A percentile compares a stretch with the other conserved stretches of the same genome.
Evolutionary conservation across 1,140 invertebrate genomes (phyloP).

Genomic region (Drosophila prosaltans): DNA sequence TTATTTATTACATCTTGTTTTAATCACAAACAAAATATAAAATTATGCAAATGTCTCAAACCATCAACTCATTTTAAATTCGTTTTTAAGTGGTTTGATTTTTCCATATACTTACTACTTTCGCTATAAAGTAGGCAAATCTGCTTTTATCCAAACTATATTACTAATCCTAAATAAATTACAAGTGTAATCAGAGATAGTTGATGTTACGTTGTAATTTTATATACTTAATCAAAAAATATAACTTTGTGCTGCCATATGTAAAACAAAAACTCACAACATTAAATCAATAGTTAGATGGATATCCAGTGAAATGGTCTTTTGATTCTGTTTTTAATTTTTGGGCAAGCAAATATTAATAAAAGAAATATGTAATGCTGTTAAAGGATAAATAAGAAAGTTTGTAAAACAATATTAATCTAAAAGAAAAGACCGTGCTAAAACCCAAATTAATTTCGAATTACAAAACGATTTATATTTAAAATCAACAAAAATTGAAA

Average conservation of each 20-base stretch:
- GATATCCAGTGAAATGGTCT: not conserved
- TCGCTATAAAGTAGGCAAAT: not conserved
- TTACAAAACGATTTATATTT: conserved; percentile 36
- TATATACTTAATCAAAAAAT: conserved; percentile 45
- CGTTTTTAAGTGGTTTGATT: conserved; percentile 12
- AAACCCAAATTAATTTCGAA: conserved; percentile 30
- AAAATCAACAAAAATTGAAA: conserved; percentile 30
- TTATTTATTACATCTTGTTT: conserved; percentile 43
- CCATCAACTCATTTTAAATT: conserved; percentile 31
- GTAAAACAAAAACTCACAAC: conserved; percentile 41
- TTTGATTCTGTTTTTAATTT: conserved; percentile 25
- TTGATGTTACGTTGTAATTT: conserved; percentile 53
- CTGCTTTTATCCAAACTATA: conserved; percentile 69
- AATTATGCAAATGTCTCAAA: conserved; percentile 42
- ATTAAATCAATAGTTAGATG: conserved; percentile 35
- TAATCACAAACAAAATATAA: conserved; percentile 30
- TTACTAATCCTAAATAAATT: conserved; percentile 34
- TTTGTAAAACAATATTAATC: conserved; percentile 76
- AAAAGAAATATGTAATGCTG: conserved; percentile 54
- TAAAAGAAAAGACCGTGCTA: too few relatives aligned
- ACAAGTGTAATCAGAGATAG: conserved; percentile 25
- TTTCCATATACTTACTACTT: not conserved
- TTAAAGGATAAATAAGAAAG: conserved; percentile 71
- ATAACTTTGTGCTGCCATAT: conserved; percentile 75
- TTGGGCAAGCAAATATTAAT: conserved; percentile 43